Percentiles rank a stretch among this genome's conserved stretches.
Conservation (phyloP, 2,888 invertebrate genomes). For the Epinotia bilunana region DNA sequence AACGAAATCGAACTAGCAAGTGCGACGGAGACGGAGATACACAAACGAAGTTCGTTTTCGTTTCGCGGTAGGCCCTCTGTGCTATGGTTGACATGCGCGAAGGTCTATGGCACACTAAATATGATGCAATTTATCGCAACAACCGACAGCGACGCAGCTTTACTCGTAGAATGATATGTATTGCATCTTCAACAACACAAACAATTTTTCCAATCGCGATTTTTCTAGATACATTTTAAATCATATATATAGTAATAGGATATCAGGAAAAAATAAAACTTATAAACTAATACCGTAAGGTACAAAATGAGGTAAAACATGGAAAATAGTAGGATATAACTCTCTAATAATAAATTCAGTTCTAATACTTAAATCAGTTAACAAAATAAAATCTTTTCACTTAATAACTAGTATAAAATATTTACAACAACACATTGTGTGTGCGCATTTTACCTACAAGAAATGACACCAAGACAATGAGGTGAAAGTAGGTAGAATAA, state of each 20-base stretch:
- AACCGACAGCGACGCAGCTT: no score
- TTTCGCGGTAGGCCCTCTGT: no score
- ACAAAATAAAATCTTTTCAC: constrained; percentile 44
- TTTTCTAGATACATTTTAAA: background rate
- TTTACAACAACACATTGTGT: constrained; percentile 34
- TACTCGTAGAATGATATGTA: background rate
- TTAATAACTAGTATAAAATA: constrained; percentile 42
- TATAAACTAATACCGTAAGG: constrained; percentile 23
- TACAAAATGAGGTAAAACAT: constrained; percentile 35
- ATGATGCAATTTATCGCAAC: background rate
- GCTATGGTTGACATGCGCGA: no score
- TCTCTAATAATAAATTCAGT: constrained; percentile 36
- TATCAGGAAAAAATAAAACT: constrained; percentile 6
- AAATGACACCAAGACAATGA: background rate
- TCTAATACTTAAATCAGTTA: constrained; percentile 36
- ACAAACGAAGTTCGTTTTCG: no score
- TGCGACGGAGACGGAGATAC: no score
- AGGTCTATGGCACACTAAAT: background rate
- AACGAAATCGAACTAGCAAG: no score
- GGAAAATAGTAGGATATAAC: constrained; percentile 23
- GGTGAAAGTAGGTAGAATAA: no score
- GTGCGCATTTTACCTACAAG: no score
- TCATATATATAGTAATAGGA: background rate
- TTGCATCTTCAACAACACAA: background rate
- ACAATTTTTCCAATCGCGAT: background rate